phyloP scores from a whole-genome alignment of 1,140 invertebrate species.

The Drosophila oshimai region DNA sequence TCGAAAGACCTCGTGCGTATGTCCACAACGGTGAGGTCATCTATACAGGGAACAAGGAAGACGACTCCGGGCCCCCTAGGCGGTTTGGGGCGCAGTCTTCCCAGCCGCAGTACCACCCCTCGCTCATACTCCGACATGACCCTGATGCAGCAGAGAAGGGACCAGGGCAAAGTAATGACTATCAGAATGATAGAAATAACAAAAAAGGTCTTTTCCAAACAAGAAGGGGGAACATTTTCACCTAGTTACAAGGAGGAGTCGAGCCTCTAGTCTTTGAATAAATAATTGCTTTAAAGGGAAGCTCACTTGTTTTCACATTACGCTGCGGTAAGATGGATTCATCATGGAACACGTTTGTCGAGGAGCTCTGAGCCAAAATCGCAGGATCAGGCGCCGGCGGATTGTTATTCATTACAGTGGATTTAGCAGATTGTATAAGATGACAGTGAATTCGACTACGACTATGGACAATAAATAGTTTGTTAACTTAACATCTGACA shows the following conservation, averaged over 20 bases:
- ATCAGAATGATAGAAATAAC: slow-evolving; percentile 89
- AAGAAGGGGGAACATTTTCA: slow-evolving; percentile 83
- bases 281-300: not conserved
- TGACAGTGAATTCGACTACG: not conserved
- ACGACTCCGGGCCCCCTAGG: slow-evolving; percentile 90
- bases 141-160: slow-evolving; percentile 91
- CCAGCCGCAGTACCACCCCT: slow-evolving; percentile 93
- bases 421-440: not conserved
- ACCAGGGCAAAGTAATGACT: slow-evolving; percentile 91
- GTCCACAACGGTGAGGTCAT: slow-evolving; percentile 92
- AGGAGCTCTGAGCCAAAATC: not conserved
- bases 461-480: not conserved
- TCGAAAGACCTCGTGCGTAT: slow-evolving; percentile 87
- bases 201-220: slow-evolving; percentile 90
- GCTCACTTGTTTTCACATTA: slow-evolving; percentile 53
- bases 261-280: not conserved
- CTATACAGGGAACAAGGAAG: slow-evolving; percentile 94
- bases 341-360: slow-evolving; percentile 1
- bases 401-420: not conserved
- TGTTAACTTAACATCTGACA: not conserved
- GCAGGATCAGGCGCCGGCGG: not conserved
- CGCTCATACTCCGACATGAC: slow-evolving; percentile 89
- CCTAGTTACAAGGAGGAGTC: slow-evolving; percentile 55
- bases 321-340: slow-evolving; percentile 24
- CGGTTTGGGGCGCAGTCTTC: slow-evolving; percentile 84